phyloP scores from a whole-genome alignment of 2,797 vertebrate species.

The Lophotriccus pileatus region DNA sequence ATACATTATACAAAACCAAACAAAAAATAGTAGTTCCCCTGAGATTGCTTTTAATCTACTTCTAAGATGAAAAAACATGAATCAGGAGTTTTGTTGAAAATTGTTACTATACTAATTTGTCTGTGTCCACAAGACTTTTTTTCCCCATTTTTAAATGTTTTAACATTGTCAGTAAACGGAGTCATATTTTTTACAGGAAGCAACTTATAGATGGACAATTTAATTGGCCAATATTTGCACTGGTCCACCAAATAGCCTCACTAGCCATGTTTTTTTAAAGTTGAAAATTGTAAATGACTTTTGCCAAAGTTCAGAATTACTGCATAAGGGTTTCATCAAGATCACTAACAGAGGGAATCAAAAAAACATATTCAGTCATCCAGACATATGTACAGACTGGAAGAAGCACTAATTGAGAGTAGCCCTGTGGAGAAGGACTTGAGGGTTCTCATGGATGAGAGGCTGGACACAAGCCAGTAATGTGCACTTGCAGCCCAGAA shows the following conservation, averaged over 20 bases:
- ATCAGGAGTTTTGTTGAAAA: neutral
- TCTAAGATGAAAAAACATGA: neutral
- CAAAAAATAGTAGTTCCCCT: neutral
- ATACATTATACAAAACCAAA: neutral
- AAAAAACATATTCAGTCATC: neutral
- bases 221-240: neutral
- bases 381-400: neutral
- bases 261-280: neutral
- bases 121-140: neutral
- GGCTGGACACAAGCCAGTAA: neutral
- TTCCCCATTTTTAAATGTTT: neutral
- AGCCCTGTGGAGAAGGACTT: neutral
- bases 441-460: accelerated
- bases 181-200: neutral
- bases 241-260: neutral
- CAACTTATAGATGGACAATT: neutral
- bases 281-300: neutral
- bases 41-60: neutral
- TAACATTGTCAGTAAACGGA: neutral
- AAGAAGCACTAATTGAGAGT: neutral
- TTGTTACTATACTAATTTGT: neutral
- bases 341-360: neutral
- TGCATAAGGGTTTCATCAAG: neutral
- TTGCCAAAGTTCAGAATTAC: neutral
- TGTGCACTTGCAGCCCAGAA: accelerated